Evolutionary conservation across 1,140 invertebrate species (phyloP).

Genomic region (Eurosta solidaginis): DNA sequence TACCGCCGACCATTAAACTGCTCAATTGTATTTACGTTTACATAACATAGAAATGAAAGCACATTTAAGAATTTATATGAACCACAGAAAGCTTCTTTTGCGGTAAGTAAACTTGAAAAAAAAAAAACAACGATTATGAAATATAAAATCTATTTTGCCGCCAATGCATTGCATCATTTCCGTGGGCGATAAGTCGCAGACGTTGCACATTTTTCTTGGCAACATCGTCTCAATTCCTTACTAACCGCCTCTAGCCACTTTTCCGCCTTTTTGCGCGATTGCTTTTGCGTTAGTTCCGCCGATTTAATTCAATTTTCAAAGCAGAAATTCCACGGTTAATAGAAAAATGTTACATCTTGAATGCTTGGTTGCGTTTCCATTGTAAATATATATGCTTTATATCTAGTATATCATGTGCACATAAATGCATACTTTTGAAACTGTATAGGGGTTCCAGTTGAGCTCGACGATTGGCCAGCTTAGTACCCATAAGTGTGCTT

Average conservation of each 20-base stretch:
- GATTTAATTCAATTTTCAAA: conserved; percentile 28
- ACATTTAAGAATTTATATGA: too few species aligned
- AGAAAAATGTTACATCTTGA: conserved; percentile 5
- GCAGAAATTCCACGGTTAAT: conserved; percentile 25
- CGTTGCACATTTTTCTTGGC: conserved; percentile 19
- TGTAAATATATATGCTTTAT: background rate
- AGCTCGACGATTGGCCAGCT: conserved; percentile 14
- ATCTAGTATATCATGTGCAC: background rate
- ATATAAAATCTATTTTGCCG: conserved; percentile 18
- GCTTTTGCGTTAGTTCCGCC: conserved; percentile 22
- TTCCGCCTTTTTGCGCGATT: conserved; percentile 21
- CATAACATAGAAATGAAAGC: too few species aligned
- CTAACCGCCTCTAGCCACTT: background rate
- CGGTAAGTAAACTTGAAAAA: background rate
- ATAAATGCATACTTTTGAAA: background rate
- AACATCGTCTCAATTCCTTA: background rate
- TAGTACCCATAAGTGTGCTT: conserved; percentile 9
- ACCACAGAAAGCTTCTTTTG: background rate
- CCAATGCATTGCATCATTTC: conserved; percentile 14
- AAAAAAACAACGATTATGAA: background rate
- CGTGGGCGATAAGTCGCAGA: conserved; percentile 27
- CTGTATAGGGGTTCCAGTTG: background rate
- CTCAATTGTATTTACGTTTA: too few species aligned
- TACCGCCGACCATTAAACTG: too few species aligned
- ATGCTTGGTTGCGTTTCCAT: background rate